These are phyloP conservation scores for Podarcis lilfordi DNA, from an alignment of 2,797 vertebrate species.

Conservation along the genomic window DNA sequence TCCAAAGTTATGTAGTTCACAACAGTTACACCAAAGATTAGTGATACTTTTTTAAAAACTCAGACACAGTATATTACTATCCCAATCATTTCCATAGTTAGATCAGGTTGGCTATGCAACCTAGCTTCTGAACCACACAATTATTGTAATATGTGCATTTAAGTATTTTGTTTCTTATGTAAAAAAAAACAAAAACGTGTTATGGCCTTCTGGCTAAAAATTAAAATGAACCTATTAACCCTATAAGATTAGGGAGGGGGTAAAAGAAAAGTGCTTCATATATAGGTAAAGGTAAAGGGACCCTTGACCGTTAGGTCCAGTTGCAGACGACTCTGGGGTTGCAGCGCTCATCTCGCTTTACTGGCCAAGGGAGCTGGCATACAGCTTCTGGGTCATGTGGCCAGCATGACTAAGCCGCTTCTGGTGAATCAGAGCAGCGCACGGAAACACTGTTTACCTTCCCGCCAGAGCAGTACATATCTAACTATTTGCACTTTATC, in stretches of 20 bases:
- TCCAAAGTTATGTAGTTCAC: neutral
- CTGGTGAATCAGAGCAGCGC: too few species aligned
- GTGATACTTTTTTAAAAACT: neutral
- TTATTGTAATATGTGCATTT: neutral
- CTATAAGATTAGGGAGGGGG: neutral
- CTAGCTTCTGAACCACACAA: neutral
- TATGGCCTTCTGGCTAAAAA: neutral
- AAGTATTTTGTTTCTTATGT: neutral
- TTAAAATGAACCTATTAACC: neutral
- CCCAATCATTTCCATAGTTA: neutral
- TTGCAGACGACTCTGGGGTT: too few species aligned
- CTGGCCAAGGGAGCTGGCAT: too few species aligned
- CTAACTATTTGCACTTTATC: too few species aligned
- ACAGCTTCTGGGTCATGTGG: too few species aligned
- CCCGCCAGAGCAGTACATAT: too few species aligned
- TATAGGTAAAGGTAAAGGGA: neutral
- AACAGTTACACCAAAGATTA: neutral
- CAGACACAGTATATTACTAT: neutral
- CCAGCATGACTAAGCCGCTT: too few species aligned
- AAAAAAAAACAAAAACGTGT: neutral
- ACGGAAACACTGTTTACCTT: too few species aligned
- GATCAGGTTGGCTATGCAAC: neutral
- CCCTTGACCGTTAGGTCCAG: too few species aligned
- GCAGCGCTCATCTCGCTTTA: too few species aligned
- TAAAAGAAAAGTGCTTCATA: neutral